Base-by-base conservation (phyloP, 2,797 vertebrate genomes). In the Gallinago nigripennis region DNA sequence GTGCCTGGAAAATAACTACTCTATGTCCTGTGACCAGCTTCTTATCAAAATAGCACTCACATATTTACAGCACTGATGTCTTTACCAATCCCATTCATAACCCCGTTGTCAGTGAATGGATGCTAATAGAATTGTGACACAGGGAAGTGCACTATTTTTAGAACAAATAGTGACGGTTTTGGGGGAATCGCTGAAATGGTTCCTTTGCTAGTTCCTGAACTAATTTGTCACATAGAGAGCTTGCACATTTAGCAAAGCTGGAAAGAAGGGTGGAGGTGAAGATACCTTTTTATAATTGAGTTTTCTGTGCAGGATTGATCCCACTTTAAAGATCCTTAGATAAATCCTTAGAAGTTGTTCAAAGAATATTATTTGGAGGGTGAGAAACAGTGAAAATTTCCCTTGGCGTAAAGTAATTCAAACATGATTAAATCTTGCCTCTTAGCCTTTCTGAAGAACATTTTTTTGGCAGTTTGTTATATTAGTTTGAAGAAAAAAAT, bases 361-460 rank as follows among this genome's bases (percentile, higher is more conserved):
- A 39, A 89, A 91, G 35, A 73, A 51, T 76, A 57, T 45, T 37
- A n/a, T 76, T 60, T 63, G 46, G 19, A 78, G 25, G 16, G 21
- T 45, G 41, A 75, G 82, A 96, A 92, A 88, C n/a, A 56, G 27
- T 41, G 19, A 75, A 94, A 69, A 61, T 84, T 96, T 96, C 85
- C 23, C 30, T 93, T 92, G 61, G 77, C 54, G 77, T 64, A 83
- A 94, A 94, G 90, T 61, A 92, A 57, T 81, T 60, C n/a, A 83
- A 93, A 92, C 35, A 41, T 92, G 88, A 91, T 91, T 89, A 96
- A 51, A 91, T 95, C 72, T 92, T 92, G 71, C 58, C 51, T 88
- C 31, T 83, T 78, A 88, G 8, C 23, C 51, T 58, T 88, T 95
- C 85, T 90, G 37, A 96, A 95, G 43, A n/a, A 4, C 51, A 30